phyloP scores from a whole-genome alignment of 2,797 vertebrate genomes.

The Smutsia gigantea region DNA sequence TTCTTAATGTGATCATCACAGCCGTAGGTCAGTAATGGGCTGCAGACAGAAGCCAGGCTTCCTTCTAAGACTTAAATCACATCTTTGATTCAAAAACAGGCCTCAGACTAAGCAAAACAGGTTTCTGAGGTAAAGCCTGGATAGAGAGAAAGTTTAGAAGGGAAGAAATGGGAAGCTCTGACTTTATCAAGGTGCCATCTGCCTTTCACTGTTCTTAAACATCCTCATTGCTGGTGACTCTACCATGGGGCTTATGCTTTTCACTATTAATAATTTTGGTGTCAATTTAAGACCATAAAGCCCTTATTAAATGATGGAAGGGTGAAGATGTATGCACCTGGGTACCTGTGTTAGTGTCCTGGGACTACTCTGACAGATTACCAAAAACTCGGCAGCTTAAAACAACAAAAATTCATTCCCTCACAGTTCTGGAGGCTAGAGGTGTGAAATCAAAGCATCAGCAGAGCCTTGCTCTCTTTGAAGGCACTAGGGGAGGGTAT shows the following conservation, averaged over 20 bases:
- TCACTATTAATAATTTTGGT: background rate
- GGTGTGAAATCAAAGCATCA: background rate
- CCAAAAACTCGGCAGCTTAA: background rate
- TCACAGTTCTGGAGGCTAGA: background rate
- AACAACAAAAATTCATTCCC: background rate
- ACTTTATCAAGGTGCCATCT: background rate
- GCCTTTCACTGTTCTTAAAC: background rate
- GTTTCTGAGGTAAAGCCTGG: slow-evolving; percentile 7
- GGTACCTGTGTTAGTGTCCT: background rate
- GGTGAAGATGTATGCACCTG: background rate
- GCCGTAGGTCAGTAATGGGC: background rate
- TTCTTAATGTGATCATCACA: slow-evolving; percentile 48
- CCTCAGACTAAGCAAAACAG: background rate
- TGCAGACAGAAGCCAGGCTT: slow-evolving; percentile 49
- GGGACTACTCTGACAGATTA: background rate
- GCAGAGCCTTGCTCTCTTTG: background rate
- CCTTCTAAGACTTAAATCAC: slow-evolving; percentile 21
- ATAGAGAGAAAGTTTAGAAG: background rate
- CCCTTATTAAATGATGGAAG: background rate
- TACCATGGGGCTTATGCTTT: background rate
- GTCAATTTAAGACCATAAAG: background rate
- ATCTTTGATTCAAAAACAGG: slow-evolving; percentile 25
- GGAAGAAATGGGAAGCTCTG: background rate
- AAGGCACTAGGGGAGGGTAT: background rate
- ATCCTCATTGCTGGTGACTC: background rate